Conservation (phyloP, 2,888 invertebrate genomes). For the Poecilus cupreus region DNA sequence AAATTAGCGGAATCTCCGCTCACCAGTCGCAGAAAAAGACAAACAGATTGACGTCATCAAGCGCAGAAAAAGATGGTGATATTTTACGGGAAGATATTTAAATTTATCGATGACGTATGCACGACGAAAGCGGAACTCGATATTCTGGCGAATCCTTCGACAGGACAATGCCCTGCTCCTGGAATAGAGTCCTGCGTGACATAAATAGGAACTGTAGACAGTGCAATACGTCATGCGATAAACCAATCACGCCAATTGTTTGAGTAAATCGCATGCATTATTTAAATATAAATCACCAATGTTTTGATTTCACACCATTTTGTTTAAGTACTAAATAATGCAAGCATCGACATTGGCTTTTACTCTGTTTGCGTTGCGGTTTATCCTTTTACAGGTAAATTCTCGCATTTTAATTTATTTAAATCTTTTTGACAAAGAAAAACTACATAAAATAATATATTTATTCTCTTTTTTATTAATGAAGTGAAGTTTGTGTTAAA, state of each 20-base stretch:
- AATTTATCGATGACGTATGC: conserved; percentile 17
- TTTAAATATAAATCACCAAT: background rate
- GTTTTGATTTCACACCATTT: background rate
- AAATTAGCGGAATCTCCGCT: background rate
- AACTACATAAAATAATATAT: too few relatives aligned
- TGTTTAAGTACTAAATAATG: background rate
- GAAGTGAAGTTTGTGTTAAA: too few relatives aligned
- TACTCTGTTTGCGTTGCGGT: too few relatives aligned
- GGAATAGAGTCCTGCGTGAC: conserved; percentile 18
- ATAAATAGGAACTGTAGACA: conserved; percentile 27
- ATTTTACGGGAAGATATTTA: background rate
- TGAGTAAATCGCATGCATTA: background rate
- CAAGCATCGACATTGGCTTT: too few relatives aligned
- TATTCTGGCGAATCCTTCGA: background rate
- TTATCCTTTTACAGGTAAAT: too few relatives aligned
- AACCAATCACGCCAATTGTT: background rate
- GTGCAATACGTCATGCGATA: background rate
- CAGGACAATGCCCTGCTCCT: conserved; percentile 22
- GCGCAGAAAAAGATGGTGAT: background rate
- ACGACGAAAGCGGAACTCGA: conserved; percentile 16
- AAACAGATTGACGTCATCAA: background rate
- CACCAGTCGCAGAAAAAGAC: background rate
- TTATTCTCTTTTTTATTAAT: too few relatives aligned
- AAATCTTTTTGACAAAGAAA: too few relatives aligned
- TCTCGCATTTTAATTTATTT: too few relatives aligned